Base-by-base conservation (phyloP, 1,140 invertebrate genomes). In the Ostrea edulis region DNA sequence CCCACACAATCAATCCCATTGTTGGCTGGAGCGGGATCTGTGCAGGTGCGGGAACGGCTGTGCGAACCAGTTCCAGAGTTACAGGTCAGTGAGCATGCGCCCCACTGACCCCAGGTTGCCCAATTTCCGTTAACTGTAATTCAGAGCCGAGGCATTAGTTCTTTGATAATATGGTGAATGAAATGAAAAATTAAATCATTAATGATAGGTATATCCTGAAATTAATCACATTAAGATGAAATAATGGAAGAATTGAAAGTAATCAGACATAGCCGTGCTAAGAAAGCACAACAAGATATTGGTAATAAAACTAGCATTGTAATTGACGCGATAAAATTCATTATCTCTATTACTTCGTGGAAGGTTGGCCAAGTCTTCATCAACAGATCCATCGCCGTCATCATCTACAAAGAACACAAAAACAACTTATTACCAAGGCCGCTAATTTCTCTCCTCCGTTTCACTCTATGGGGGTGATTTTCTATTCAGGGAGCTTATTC, bases 71-170 rank as follows among this genome's bases (percentile, higher is more conserved):
- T 29, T 77, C 68, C 65, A 35, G 65, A 84, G 35, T 81, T 84
- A 91, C 97, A 97, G 5, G 96, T 95, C 52, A 96, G 94, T 0
- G 96, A 96, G 93, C 97, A 97, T 11, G 95, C 93, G 51, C 95
- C 95, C 97, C 96, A 97, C 5, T 92, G 53, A 44, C 93, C 93
- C 97, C 97, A 97, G 0, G 92, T 86, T 83, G 96, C 95, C 96
- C 96, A 97, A 4, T 94, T 95, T 12, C 96, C 96, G 88, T 97
- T 95, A 87, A 95, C 95, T 22, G 95, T 93, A 86, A 62, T 55
- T 22, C 7, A 81, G 14, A 51, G n/a, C 20, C 14, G 7, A 53
- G 17, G 8, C 12, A 81, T 17, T 35, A 12, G 9, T 5, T 22
- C 8, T n/a, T 17, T 52, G n/a, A 22, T 11, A 53, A 53, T 71